phyloP scores from a whole-genome alignment of 2,797 vertebrate species.

The Iguana delicatissima region DNA sequence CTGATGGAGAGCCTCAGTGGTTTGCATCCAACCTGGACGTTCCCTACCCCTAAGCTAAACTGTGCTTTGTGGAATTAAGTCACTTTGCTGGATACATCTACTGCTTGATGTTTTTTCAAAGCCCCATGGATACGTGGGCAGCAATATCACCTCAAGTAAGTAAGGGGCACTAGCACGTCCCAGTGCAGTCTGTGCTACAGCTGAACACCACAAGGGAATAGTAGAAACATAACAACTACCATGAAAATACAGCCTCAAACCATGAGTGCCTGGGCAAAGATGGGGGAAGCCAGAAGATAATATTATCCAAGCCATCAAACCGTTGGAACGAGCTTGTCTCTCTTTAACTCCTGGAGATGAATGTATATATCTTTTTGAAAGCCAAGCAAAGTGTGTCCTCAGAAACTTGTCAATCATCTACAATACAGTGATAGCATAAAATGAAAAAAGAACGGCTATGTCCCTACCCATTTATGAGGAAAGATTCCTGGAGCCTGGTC shows the following conservation, averaged over 20 bases:
- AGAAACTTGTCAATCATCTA: background rate
- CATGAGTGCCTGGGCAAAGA: background rate
- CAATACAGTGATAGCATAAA: background rate
- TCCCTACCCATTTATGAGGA: background rate
- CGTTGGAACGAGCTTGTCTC: background rate
- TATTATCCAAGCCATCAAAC: no score
- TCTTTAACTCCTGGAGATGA: background rate
- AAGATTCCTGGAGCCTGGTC: background rate
- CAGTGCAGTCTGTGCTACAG: no score
- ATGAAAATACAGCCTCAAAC: background rate
- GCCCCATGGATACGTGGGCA: background rate
- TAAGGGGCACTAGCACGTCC: background rate
- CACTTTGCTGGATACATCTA: background rate
- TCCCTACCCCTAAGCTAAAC: background rate
- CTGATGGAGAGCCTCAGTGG: no score
- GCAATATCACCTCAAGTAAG: background rate
- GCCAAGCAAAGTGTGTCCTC: background rate
- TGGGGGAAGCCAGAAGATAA: background rate
- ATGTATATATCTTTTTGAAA: background rate
- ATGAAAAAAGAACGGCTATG: background rate
- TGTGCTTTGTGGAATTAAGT: background rate
- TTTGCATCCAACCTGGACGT: no score
- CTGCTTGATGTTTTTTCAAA: background rate
- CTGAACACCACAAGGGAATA: no score
- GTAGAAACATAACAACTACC: background rate